Evolutionary conservation across 1,140 invertebrate genomes (phyloP).

Genomic region (Diorhabda carinulata): DNA sequence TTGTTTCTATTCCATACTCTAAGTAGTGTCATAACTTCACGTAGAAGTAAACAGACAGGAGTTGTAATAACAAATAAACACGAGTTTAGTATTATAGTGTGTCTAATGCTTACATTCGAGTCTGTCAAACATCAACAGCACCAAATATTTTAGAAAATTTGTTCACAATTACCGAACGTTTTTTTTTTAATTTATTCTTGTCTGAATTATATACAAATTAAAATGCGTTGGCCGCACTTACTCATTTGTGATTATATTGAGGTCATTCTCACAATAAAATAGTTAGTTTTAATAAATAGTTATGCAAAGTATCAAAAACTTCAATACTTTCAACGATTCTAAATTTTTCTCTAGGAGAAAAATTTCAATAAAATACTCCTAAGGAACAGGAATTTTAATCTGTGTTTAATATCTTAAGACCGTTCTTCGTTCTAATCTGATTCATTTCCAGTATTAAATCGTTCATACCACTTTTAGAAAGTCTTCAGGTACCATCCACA

Average conservation of each 20-base stretch:
- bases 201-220: neutral
- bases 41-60: neutral
- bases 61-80: constrained; percentile 11
- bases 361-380: too few species aligned
- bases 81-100: constrained; percentile 8
- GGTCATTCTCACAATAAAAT: neutral
- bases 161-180: constrained; percentile 8
- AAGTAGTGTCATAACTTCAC: constrained; percentile 10
- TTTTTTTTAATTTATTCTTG: neutral
- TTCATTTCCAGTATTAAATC: too few species aligned
- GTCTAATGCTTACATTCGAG: constrained; percentile 9
- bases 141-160: constrained; percentile 9
- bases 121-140: constrained; percentile 10
- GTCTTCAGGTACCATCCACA: too few species aligned
- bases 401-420: too few species aligned
- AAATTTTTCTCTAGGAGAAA: too few species aligned
- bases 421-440: too few species aligned
- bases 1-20: constrained; percentile 2
- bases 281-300: neutral
- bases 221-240: neutral
- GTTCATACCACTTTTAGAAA: too few species aligned
- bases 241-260: neutral
- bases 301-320: too few species aligned
- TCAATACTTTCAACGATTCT: too few species aligned
- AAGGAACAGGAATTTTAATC: too few species aligned